Conservation (phyloP, 2,797 vertebrate species). For the Spizella passerina region DNA sequence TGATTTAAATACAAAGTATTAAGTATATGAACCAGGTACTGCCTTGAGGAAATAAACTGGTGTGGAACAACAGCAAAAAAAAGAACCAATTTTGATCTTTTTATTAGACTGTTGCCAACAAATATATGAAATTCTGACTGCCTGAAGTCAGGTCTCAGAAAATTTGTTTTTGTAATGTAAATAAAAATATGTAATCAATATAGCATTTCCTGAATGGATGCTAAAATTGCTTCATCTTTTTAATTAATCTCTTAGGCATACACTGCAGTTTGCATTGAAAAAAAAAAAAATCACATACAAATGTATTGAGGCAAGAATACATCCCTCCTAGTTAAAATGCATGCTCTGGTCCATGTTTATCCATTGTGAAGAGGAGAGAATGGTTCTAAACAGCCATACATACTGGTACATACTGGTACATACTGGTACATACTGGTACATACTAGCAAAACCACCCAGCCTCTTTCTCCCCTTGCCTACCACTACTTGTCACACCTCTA, state of each 20-base stretch:
- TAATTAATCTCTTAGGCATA: background rate
- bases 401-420: too few species aligned
- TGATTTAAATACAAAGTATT: background rate
- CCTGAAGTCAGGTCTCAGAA: background rate
- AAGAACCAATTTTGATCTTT: background rate
- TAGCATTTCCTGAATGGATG: background rate
- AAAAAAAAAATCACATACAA: background rate
- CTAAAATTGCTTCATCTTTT: background rate
- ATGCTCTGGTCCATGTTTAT: background rate
- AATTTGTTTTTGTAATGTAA: slow-evolving; percentile 13
- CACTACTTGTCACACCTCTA: background rate
- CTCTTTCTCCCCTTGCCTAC: background rate
- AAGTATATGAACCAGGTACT: background rate
- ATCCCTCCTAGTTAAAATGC: background rate
- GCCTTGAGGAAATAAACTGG: background rate
- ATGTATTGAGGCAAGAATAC: background rate
- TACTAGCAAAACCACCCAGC: background rate
- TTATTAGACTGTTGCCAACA: background rate
- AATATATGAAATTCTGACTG: background rate
- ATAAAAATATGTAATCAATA: slow-evolving; percentile 2
- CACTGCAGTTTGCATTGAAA: background rate
- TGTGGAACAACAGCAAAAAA: background rate
- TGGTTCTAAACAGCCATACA: background rate
- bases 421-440: too few species aligned
- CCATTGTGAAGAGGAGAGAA: background rate